Evolutionary conservation across 1,140 invertebrate genomes (phyloP).

Genomic region (Heliothis subflexa): DNA sequence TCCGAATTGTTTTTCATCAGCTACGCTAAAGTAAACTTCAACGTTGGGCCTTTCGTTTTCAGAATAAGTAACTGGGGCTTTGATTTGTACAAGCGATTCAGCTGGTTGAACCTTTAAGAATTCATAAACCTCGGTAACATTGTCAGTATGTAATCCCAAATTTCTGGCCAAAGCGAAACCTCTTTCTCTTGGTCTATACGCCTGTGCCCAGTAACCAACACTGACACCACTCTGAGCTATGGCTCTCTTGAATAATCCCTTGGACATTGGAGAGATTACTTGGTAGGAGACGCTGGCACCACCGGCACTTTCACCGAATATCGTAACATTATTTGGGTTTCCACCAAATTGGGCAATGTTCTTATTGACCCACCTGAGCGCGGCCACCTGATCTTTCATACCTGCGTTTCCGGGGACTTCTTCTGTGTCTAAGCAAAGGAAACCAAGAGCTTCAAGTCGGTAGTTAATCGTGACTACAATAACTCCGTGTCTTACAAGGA

Average conservation of each 20-base stretch:
- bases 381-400: slow-evolving; percentile 36
- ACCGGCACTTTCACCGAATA: slow-evolving; percentile 37
- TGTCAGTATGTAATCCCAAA: slow-evolving; percentile 30
- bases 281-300: slow-evolving; percentile 23
- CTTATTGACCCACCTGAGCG: slow-evolving; percentile 27
- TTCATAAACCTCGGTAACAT: slow-evolving; percentile 11
- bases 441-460: slow-evolving; percentile 37
- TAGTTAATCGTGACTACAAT: slow-evolving; percentile 40
- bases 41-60: not conserved
- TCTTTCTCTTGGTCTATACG: slow-evolving; percentile 15
- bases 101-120: slow-evolving; percentile 22
- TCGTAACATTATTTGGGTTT: slow-evolving; percentile 22
- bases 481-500: slow-evolving; percentile 37
- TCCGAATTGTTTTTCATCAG: slow-evolving; percentile 15
- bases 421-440: slow-evolving; percentile 37
- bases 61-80: slow-evolving; percentile 12
- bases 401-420: slow-evolving; percentile 42
- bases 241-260: slow-evolving; percentile 38
- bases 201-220: not conserved
- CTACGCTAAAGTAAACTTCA: slow-evolving; percentile 12
- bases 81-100: slow-evolving; percentile 13
- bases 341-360: slow-evolving; percentile 34
- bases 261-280: slow-evolving; percentile 33
- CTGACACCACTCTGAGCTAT: slow-evolving; percentile 27
- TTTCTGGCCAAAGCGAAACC: slow-evolving; percentile 14